phyloP scores from a whole-genome alignment of 2,797 vertebrate genomes.

The Ataeniobius toweri region DNA sequence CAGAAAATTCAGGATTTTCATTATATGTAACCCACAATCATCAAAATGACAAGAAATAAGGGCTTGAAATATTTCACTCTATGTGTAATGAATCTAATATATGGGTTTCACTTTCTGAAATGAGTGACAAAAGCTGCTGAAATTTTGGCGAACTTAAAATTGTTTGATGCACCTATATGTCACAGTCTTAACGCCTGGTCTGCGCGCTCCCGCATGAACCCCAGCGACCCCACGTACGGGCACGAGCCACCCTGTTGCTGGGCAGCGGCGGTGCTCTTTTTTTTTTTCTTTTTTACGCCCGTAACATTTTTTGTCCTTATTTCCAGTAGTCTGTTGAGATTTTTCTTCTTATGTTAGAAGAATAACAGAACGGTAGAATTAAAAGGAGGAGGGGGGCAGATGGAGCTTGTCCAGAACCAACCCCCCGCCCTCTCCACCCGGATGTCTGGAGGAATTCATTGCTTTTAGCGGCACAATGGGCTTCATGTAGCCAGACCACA shows the following conservation, averaged over 20 bases:
- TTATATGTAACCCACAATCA: too few relatives aligned
- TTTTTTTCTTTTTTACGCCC: neutral
- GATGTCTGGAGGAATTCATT: constrained; percentile 55
- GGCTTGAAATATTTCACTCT: too few relatives aligned
- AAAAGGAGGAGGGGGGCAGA: neutral
- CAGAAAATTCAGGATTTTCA: too few relatives aligned
- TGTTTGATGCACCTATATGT: constrained; percentile 30
- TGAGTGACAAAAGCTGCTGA: too few relatives aligned
- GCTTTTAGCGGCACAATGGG: constrained; percentile 37
- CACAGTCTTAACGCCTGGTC: constrained; percentile 56
- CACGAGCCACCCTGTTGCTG: constrained; percentile 76
- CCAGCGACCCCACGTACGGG: constrained; percentile 59
- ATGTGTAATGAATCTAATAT: too few relatives aligned
- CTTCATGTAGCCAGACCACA: constrained; percentile 44
- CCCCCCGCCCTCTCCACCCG: neutral
- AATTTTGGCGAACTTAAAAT: too few relatives aligned
- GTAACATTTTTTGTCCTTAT: neutral
- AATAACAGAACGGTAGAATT: neutral
- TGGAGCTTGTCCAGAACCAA: neutral
- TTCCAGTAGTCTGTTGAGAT: neutral
- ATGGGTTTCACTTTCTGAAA: too few relatives aligned
- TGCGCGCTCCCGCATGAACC: constrained; percentile 62
- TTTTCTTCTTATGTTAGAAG: neutral
- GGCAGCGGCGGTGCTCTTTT: constrained; percentile 59
- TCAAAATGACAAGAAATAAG: too few relatives aligned